Evolutionary conservation across 1,140 invertebrate genomes (phyloP), one percentile per base, ranked within the genome.

Genomic region (Lepidurus arcticus): DNA sequence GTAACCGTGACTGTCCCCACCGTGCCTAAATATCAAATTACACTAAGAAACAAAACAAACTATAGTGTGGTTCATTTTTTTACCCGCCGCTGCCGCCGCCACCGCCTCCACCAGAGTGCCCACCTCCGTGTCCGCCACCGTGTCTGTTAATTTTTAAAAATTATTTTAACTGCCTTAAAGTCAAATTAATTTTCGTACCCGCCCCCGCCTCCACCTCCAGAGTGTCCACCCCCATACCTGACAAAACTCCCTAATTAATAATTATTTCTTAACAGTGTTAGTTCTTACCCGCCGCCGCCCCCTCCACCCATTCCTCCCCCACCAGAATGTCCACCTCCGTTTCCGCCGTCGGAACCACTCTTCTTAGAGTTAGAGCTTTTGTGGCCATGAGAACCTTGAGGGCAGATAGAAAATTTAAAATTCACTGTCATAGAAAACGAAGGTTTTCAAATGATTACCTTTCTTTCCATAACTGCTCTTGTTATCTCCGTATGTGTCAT

Each of bases 401-500:
- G 34, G 4, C 34, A 34, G n/a, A 65, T 13, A 9, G 0, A 65
- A 13, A 21, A 65, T 16, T 9, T 65, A 1, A 16, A 13, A 65
- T 16, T 65, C 8, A 65, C 8, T n/a, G 1, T 21, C 8, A 65
- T 1, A n/a, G 13, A 65, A 9, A 21, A 65, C 3, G 0, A 8
- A 65, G 21, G 53, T 65, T 34, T 4, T 34, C 34, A 65, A 65
- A 65, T 65, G 7, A 1, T 13, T 21, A 65, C 53, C 78, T 42
- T 77, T 75, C 42, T 79, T 42, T 13, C 45, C 80, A 73, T 79
- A 75, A 42, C 79, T 78, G 73, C 43, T 24, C 42, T 78, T 44
- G 43, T 79, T 53, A 74, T 76, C 73, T 42, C 43, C 43, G n/a
- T 75, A 42, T 73, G 79, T 53, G 76, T 79, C 42, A 45, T 76